Evolutionary conservation across 2,888 invertebrate species (phyloP).

Genomic region (Pyrocoelia pectoralis): DNA sequence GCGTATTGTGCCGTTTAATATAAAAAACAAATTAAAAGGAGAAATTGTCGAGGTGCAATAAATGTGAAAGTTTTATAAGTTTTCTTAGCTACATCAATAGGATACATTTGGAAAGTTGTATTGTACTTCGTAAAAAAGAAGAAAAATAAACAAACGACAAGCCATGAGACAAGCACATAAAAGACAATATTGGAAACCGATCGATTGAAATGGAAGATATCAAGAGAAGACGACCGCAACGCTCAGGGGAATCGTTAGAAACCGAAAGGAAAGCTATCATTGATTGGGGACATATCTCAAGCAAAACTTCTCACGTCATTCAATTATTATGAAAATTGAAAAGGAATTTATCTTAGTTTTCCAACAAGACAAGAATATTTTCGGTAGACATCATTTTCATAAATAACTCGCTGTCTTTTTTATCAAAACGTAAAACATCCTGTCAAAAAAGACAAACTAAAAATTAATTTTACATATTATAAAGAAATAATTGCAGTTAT

Average conservation of each 20-base stretch:
- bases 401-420: too few species aligned
- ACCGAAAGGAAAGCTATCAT: conserved; percentile 11
- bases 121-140: background rate
- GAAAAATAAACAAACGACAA: conserved; percentile 15
- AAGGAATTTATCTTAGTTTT: conserved; percentile 6
- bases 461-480: too few species aligned
- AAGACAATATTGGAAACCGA: conserved; percentile 13
- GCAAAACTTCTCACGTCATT: conserved; percentile 7
- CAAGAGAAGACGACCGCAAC: conserved; percentile 19
- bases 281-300: conserved; percentile 14
- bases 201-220: conserved; percentile 25
- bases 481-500: too few species aligned
- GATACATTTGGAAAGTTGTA: background rate
- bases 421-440: too few species aligned
- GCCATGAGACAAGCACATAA: conserved; percentile 13
- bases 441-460: too few species aligned
- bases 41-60: background rate
- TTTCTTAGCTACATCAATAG: background rate
- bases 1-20: too few species aligned
- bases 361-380: background rate
- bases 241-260: conserved; percentile 15
- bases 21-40: too few species aligned
- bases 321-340: conserved; percentile 11
- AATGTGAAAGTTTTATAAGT: background rate
- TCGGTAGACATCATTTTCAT: background rate